Evolutionary conservation across 30 jellyfish, hydroid and myxozoan genomes (phyloP).

Genomic region (Catostylus mosaicus): DNA sequence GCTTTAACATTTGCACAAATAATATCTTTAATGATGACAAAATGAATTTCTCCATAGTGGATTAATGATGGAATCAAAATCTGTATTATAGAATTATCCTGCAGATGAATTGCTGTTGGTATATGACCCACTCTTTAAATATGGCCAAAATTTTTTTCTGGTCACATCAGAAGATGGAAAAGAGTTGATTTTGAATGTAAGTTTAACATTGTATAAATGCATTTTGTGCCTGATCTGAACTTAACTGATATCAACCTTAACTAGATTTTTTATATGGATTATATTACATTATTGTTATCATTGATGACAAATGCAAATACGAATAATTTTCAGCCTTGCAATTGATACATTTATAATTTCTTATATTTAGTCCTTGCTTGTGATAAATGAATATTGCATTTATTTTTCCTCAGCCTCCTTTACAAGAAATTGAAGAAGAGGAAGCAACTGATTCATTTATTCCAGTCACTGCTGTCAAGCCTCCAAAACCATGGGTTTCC

Average conservation of each 20-base stretch:
- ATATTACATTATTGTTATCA: not conserved
- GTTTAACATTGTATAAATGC: no score
- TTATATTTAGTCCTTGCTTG: no score
- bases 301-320: no score
- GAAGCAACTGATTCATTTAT: not conserved
- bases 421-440: slow-evolving; percentile 39
- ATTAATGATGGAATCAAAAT: no score
- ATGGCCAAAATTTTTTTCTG: slow-evolving; percentile 89
- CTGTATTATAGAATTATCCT: slow-evolving; percentile 75
- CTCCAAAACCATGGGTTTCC: slow-evolving; percentile 81
- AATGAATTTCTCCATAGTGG: no score
- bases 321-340: no score
- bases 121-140: slow-evolving; percentile 83
- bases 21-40: no score
- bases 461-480: slow-evolving; percentile 4
- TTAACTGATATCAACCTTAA: not conserved
- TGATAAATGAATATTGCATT: no score
- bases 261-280: not conserved
- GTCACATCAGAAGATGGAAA: slow-evolving; percentile 88
- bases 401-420: slow-evolving; percentile 59
- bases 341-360: no score
- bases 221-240: not conserved
- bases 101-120: slow-evolving; percentile 82
- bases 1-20: no score
- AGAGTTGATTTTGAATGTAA: slow-evolving; percentile 61